Conservation (phyloP, 2,888 invertebrate species). For the Linnaemya tessellans region DNA sequence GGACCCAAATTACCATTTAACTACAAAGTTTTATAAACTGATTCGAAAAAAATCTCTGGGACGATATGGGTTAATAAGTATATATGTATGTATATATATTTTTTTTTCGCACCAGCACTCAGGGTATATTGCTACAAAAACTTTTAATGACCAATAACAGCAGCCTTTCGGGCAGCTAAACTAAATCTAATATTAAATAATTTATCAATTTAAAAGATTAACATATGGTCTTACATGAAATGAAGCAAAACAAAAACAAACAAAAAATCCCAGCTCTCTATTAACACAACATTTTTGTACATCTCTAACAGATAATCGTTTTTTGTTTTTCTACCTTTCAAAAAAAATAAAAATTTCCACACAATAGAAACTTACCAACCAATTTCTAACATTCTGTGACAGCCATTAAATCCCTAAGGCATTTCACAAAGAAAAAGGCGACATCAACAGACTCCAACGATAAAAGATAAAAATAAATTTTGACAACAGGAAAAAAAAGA, state of each 20-base stretch:
- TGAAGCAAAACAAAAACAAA: neutral
- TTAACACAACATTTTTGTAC: neutral
- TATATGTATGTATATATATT: too few relatives aligned
- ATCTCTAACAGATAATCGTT: neutral
- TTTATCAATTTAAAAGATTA: too few relatives aligned
- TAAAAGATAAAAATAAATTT: slow-evolving; percentile 7
- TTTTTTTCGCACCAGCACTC: too few relatives aligned
- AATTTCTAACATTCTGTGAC: neutral
- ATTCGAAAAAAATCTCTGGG: too few relatives aligned
- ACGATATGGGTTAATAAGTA: too few relatives aligned
- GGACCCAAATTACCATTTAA: too few relatives aligned
- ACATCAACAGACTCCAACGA: slow-evolving; percentile 14
- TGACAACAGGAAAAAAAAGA: neutral
- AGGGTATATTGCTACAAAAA: too few relatives aligned
- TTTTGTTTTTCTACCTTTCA: neutral
- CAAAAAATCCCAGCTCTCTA: neutral
- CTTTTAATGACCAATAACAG: too few relatives aligned
- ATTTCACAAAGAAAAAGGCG: slow-evolving; percentile 2
- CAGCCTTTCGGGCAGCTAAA: too few relatives aligned
- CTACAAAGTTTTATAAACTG: too few relatives aligned
- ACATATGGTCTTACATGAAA: too few relatives aligned
- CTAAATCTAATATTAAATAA: too few relatives aligned
- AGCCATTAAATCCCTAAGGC: slow-evolving; percentile 48
- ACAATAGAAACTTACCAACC: neutral
- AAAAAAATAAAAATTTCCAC: neutral